Evolutionary conservation across 2,113 vertebrate genomes (phyloP).

Genomic region (Sclerurus mexicanus): DNA sequence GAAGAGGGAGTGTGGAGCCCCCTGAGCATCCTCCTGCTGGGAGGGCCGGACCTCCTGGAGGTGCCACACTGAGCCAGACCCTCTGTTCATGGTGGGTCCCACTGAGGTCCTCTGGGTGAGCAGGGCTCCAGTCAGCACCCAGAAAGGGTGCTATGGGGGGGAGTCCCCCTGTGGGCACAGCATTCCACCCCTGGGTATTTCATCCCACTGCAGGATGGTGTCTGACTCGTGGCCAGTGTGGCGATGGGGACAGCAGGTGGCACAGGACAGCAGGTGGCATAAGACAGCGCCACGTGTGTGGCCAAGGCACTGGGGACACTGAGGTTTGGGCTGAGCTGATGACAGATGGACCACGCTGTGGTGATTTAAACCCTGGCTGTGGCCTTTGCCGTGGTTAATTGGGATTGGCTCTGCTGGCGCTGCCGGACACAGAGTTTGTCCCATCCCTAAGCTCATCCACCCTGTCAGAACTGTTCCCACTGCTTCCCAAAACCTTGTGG

Average conservation of each 20-base stretch:
- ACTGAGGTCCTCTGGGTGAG: neutral
- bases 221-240: accelerated
- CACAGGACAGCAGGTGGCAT: neutral
- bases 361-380: accelerated
- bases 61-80: neutral
- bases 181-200: neutral
- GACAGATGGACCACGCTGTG: neutral
- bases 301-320: accelerated
- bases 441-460: neutral
- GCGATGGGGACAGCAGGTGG: neutral
- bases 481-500: neutral
- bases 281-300: neutral
- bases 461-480: accelerated
- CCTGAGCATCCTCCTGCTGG: neutral
- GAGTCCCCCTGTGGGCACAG: neutral
- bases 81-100: neutral
- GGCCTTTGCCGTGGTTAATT: neutral
- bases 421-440: neutral
- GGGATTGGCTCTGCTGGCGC: neutral
- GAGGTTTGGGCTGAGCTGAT: neutral
- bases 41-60: neutral
- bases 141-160: neutral
- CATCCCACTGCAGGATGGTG: accelerated
- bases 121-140: neutral
- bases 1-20: neutral